Evolutionary conservation across 2,113 vertebrate species (phyloP).

Genomic region (Gorsachius goisagi): DNA sequence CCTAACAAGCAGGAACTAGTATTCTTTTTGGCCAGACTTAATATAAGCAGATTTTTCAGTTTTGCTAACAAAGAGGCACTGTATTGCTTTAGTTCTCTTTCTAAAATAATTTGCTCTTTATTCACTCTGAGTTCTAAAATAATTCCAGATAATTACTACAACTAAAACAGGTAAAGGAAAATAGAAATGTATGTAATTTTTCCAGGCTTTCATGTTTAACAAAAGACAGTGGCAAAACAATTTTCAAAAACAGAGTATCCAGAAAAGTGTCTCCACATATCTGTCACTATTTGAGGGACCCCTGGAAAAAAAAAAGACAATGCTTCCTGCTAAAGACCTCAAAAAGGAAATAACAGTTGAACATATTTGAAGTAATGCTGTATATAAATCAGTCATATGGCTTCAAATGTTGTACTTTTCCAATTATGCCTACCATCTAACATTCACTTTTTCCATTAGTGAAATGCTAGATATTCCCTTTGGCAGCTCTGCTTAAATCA

Average conservation of each 20-base stretch:
- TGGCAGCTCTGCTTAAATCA: conserved; percentile 17
- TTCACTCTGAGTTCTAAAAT: neutral
- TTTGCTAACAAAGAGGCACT: neutral
- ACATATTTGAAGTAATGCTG: neutral
- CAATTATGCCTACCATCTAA: conserved; percentile 8
- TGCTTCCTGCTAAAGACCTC: neutral
- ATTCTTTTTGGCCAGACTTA: neutral
- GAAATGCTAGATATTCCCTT: neutral
- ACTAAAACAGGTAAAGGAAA: neutral
- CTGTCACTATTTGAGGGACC: neutral
- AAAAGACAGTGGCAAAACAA: neutral
- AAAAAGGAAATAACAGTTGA: neutral
- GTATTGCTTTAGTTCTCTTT: neutral
- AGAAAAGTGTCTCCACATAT: neutral
- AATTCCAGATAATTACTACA: neutral
- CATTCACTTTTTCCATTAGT: neutral
- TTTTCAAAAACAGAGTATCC: neutral
- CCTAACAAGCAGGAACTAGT: neutral
- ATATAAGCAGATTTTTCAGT: neutral
- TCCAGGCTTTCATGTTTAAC: neutral
- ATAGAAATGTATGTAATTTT: neutral
- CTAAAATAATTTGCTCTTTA: neutral
- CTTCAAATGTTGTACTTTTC: conserved; percentile 10
- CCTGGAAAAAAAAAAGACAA: neutral
- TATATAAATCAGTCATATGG: neutral